phyloP scores from a whole-genome alignment of 1,140 invertebrate genomes.

The Colletes gigas region DNA sequence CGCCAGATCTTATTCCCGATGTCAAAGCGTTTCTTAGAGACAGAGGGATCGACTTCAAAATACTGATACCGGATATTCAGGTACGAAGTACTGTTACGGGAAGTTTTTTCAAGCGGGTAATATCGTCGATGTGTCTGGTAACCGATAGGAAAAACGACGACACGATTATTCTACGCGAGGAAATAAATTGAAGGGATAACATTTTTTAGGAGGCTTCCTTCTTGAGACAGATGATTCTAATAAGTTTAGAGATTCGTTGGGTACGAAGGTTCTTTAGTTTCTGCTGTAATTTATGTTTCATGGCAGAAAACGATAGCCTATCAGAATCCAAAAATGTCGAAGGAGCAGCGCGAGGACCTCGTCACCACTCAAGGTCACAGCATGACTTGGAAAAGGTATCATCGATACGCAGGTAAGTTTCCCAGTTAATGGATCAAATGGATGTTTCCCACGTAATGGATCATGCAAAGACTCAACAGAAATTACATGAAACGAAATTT shows the following conservation, averaged over 20 bases:
- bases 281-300: not conserved
- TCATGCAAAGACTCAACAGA: no score
- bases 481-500: no score
- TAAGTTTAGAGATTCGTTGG: no score
- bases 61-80: conserved; percentile 88
- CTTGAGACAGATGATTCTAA: no score
- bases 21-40: conserved; percentile 85
- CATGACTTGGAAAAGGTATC: conserved; percentile 91
- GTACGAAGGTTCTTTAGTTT: not conserved
- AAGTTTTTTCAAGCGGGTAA: no score
- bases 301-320: conserved; percentile 84
- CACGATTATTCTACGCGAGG: no score
- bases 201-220: no score
- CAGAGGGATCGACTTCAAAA: conserved; percentile 84
- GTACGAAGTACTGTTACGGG: conserved; percentile 74
- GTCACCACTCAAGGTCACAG: conserved; percentile 84
- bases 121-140: no score
- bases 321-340: conserved; percentile 84
- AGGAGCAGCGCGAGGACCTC: conserved; percentile 83
- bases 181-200: no score
- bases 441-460: no score
- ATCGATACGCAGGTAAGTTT: conserved; percentile 82
- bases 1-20: conserved; percentile 84
- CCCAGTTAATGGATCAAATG: no score
- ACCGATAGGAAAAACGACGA: no score